Evolutionary conservation across 1,140 invertebrate genomes (phyloP).

Genomic region (Sinella curviseta): DNA sequence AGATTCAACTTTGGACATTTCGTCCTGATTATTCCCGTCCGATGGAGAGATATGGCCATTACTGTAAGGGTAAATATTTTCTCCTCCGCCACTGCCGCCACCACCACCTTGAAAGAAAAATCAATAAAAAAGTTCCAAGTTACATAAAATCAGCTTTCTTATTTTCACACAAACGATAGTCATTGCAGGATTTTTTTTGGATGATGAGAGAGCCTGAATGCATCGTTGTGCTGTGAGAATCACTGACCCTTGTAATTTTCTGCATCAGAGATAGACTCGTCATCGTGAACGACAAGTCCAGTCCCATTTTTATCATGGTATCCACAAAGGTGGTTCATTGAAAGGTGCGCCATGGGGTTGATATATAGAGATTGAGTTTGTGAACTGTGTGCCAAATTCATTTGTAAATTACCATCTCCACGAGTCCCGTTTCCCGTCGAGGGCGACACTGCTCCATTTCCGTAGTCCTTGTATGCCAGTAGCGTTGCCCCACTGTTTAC

Average conservation of each 20-base stretch:
- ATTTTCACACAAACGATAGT: too few species aligned
- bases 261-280: conserved; percentile 11
- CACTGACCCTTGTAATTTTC: neutral
- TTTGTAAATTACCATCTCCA: conserved; percentile 17
- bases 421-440: neutral
- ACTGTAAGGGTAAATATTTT: neutral
- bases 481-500: neutral
- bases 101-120: neutral
- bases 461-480: conserved; percentile 5
- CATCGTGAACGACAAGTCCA: neutral
- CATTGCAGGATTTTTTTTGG: too few species aligned
- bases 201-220: neutral
- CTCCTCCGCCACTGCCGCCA: neutral
- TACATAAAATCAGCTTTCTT: too few species aligned
- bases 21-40: neutral
- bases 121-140: neutral
- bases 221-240: neutral
- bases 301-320: neutral
- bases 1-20: neutral
- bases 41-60: neutral
- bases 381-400: neutral
- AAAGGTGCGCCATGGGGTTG: conserved; percentile 13
- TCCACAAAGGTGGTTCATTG: neutral
- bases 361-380: neutral
- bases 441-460: neutral